Evolutionary conservation across 1,140 invertebrate species (phyloP), one percentile per base, ranked within the genome.

Genomic region (Zophobas morio): DNA sequence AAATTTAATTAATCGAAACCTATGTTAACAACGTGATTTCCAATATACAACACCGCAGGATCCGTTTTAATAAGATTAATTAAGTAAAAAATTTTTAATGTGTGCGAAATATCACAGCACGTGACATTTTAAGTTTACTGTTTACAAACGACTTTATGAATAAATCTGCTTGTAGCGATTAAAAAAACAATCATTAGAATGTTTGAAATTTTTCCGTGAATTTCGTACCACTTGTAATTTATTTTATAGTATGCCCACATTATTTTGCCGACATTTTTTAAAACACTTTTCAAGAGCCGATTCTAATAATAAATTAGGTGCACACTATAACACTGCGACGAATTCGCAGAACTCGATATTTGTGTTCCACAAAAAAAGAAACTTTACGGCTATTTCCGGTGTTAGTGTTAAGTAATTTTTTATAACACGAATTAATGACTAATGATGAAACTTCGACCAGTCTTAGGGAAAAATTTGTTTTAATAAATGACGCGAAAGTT

Each of bases 51-150:
- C 60, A 66, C 60, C 60, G 60, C 60, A 66, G 60, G 60, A 66
- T 66, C 60, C 60, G 60, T 66, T 66, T 66, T 66, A 66, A 66
- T 42, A 42, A 66, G 60, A 66, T 42, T 40, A 42, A 66, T 66
- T 66, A 40, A 36, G 60, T 35, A 66, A 42, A 20, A 20, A 46
- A 32, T 66, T 46, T 42, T 66, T 40, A 46, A 66, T 6, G 60
- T 66, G 60, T 46, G 60, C 60, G 60, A 40, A 66, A 66, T 66
- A 66, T 2, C 60, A 42, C 60, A 42, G 60, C 60, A 66, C 60
- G 60, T 51, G 49, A 51, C 49, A 20, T 20, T 46, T 46, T 3
- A 46, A 46, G 42, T 46, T 46, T 46, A 46, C 6, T 46, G 3
- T 60, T 60, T 66, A 36, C 60, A 2, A 39, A 20, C 39, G 20